A percentile compares a stretch with the other conserved stretches of the same genome.
Conservation (phyloP, 2,113 vertebrate genomes). For the Phaethon lepturus region DNA sequence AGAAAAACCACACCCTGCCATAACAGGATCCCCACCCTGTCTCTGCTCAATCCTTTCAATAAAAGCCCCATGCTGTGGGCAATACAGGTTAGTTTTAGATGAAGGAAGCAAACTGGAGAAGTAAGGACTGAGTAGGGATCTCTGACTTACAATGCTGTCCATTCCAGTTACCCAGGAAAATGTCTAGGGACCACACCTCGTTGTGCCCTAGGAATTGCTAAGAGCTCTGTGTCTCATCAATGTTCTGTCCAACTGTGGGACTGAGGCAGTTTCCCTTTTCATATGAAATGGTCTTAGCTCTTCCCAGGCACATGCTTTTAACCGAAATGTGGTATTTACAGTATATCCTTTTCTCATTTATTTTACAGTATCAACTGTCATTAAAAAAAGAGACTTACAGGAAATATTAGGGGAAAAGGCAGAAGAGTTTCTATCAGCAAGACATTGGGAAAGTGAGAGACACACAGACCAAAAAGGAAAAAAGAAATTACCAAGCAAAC, state of each 20-base stretch:
- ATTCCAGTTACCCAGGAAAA: not conserved
- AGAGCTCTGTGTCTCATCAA: not conserved
- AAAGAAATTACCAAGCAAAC: not conserved
- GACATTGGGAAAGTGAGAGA: not conserved
- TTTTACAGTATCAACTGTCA: not conserved
- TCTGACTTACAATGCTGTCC: not conserved
- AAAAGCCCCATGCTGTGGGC: not conserved
- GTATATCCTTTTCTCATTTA: not conserved
- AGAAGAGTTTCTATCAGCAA: not conserved
- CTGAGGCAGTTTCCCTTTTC: not conserved
- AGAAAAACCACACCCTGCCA: conserved; percentile 30
- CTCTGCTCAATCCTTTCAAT: not conserved
- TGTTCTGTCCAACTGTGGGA: not conserved
- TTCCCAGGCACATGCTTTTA: conserved; percentile 8
- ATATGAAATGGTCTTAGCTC: not conserved
- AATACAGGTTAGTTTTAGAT: not conserved
- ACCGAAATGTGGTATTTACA: not conserved
- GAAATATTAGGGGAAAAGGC: not conserved
- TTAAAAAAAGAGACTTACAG: not conserved
- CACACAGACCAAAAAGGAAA: not conserved
- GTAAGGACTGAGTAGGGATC: not conserved
- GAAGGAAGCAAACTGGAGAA: not conserved
- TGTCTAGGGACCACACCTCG: not conserved
- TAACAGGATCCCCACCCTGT: conserved; percentile 42
- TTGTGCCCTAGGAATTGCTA: not conserved